These are phyloP conservation scores for Exephanes ischioxanthus DNA, from an alignment of 2,888 invertebrate genomes.

Conservation along the genomic window DNA sequence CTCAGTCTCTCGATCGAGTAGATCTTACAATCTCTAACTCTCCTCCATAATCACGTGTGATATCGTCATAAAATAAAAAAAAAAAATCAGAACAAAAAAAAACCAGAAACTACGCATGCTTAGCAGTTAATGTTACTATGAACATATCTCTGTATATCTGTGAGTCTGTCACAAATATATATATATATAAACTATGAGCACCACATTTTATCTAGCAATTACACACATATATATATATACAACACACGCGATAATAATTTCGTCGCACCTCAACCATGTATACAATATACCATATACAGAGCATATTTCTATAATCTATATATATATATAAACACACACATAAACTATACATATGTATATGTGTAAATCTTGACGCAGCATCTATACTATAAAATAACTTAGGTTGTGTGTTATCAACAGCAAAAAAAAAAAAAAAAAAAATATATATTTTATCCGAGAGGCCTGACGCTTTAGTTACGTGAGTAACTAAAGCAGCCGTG, in stretches of 20 bases:
- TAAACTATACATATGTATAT: not conserved
- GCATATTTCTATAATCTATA: conserved; percentile 10
- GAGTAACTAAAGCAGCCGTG: not conserved
- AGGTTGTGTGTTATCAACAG: not conserved
- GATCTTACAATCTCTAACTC: not conserved
- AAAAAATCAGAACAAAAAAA: conserved; percentile 1
- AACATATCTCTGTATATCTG: conserved; percentile 46
- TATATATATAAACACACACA: not conserved
- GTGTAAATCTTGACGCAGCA: not conserved
- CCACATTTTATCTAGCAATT: conserved; percentile 36
- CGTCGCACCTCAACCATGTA: conserved; percentile 4
- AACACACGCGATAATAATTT: conserved; percentile 11
- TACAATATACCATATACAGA: conserved; percentile 40
- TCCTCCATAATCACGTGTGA: conserved; percentile 4
- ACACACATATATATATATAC: not conserved
- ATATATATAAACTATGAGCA: conserved; percentile 37
- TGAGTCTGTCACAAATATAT: conserved; percentile 42
- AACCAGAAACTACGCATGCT: conserved; percentile 31
- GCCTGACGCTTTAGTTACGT: conserved; percentile 31
- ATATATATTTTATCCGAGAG: not conserved
- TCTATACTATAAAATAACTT: conserved; percentile 15
- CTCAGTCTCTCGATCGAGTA: not conserved
- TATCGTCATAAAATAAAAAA: conserved; percentile 1
- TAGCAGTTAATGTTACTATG: conserved; percentile 41
- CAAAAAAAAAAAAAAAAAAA: not conserved